Base-by-base conservation (phyloP, 2,113 vertebrate species). In the Colossoma macropomum region DNA sequence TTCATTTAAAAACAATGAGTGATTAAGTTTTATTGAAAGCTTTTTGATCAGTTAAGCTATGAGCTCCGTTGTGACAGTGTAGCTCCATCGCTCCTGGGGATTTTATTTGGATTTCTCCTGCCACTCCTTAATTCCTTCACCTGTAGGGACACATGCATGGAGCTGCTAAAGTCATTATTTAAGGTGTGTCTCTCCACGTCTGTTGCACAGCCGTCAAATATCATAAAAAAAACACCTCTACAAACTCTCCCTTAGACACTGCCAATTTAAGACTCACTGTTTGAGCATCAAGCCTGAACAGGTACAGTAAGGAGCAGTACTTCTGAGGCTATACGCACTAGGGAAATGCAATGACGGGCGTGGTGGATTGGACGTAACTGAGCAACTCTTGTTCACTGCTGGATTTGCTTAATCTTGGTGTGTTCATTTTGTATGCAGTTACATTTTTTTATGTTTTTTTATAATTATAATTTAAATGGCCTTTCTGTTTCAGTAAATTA, bases 71-170 rank as follows among this genome's bases (percentile, higher is more conserved):
- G 15, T 70, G 34, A 52, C 72, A 54, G 17, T 28, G n/a, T 27
- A 59, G 72, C 62, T 79, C 68, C 48, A 79, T 85, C 70, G 21
- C 62, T 75, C 56, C 85, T 45, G 70, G 32, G 77, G 4, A 79
- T 87, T 77, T 84, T 78, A 87, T 88, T 84, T 27, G 60, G 70
- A 79, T 12, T 71, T 85, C 71, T 11, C 63, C 78, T 73, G 80
- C 90, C 91, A 82, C 93, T 88, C 92, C 93, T 83, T 92, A 85
- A 94, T 94, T 93, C 92, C 92, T 91, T 32, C 75, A 86, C 93
- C 88, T 93, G 92, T 89, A 92, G 81, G 86, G 90, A 91, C 92
- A 92, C 72, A 86, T 62, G 86, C 74, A 65, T 66, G 27, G 74
- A 85, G 32, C 8, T 70, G 79, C 81, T 74, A 86, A 91, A 84